Base-by-base conservation (phyloP, 2,113 vertebrate genomes). In the Acinonyx jubatus region DNA sequence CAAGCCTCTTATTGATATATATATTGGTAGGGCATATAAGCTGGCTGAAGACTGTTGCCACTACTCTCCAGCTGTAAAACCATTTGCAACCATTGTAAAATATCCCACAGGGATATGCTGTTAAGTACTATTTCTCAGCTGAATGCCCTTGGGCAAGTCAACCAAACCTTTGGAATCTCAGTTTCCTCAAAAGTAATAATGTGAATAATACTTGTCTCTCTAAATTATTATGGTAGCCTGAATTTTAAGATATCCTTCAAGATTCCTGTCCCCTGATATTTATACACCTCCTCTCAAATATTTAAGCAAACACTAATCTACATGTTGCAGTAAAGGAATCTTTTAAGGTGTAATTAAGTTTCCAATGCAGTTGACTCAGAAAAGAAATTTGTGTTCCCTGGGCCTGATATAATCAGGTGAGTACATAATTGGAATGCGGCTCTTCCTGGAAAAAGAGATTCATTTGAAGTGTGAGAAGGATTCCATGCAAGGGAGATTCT, bases 291-390 rank as follows among this genome's bases (percentile, higher is more conserved):
- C 23, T 93, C 9, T 21, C 4, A 52, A 78, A 63, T 50, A 73
- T 25, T 94, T 31, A 63, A 2, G 15, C 45, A 50, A 92, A 23
- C 13, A n/a, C 5, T 78, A 71, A 94, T 25, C 45, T 85, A 6
- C 19, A 25, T 50, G 31, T 6, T 76, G 14, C 29, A 65, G 14
- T 36, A 57, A 69, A 33, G 48, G 29, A 8, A 48, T 63, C 82
- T 78, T 73, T 96, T 33, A 5, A 84, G 23, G 92, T 74, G 45
- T 38, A 27, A 92, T 82, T 93, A 71, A 95, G 7, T 7, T 95
- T 41, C 7, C 21, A 48, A 68, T 31, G 68, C 21, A 83, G 41
- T 68, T 50, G 65, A 83, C 18, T 85, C 68, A 83, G 14, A 33
- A 83, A 89, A 85, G 48, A 13, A 80, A 91, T 83, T 80, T 76